Conservation (phyloP, 92 coral and sea anemone species). For the Phenganax stokvisi region DNA sequence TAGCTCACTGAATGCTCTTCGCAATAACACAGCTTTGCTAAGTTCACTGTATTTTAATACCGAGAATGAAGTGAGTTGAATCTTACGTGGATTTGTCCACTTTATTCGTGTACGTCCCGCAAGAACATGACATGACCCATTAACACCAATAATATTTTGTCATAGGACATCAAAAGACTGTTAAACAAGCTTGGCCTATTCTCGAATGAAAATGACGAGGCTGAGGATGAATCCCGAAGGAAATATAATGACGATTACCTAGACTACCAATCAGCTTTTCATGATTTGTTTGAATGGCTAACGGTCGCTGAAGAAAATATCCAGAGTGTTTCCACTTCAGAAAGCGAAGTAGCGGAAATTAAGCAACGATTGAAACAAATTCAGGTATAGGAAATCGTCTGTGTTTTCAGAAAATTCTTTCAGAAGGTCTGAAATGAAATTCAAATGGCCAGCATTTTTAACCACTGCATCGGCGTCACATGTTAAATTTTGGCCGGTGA, state of each 20-base stretch:
- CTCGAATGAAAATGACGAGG: constrained; percentile 41
- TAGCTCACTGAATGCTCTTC: constrained; percentile 51
- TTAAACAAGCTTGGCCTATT: constrained; percentile 29
- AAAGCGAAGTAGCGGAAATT: constrained; percentile 57
- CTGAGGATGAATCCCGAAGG: constrained; percentile 47
- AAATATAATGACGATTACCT: constrained; percentile 64
- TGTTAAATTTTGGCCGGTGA: too few relatives aligned
- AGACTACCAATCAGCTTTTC: constrained; percentile 71
- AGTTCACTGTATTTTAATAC: constrained; percentile 60
- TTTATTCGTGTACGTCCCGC: too few relatives aligned
- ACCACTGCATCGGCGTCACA: too few relatives aligned
- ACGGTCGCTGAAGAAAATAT: constrained; percentile 78
- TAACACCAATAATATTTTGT: neutral
- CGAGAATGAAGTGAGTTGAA: constrained; percentile 17
- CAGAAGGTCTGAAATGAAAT: too few relatives aligned
- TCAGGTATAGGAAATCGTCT: constrained; percentile 49
- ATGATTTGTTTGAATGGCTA: constrained; percentile 82
- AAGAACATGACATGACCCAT: too few relatives aligned
- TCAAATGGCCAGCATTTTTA: too few relatives aligned
- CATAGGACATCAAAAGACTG: neutral
- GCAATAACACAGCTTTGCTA: constrained; percentile 77
- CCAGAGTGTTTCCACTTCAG: constrained; percentile 55
- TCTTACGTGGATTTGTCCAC: neutral
- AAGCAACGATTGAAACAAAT: constrained; percentile 63
- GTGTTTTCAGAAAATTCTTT: too few relatives aligned